A percentile compares a stretch with the other conserved stretches of the same genome.
phyloP scores from a whole-genome alignment of 2,797 vertebrate genomes.

The Danio choprae region DNA sequence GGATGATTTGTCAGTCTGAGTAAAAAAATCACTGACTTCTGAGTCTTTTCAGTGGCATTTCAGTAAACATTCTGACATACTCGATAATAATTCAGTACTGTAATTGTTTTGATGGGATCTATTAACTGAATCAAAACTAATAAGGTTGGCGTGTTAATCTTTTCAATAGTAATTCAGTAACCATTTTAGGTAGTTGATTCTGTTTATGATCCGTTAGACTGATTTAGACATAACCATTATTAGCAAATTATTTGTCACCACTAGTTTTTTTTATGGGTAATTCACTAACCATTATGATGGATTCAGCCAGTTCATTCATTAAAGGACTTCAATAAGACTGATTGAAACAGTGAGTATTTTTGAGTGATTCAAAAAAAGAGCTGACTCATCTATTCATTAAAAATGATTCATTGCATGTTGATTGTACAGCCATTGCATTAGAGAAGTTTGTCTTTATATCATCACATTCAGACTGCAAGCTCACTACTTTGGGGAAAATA shows the following conservation, averaged over 20 bases:
- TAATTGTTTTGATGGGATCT: no score
- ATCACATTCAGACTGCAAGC: not conserved
- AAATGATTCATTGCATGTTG: not conserved
- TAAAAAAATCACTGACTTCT: not conserved
- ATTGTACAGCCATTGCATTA: not conserved
- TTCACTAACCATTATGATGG: not conserved
- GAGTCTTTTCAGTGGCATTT: no score
- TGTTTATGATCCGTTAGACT: no score
- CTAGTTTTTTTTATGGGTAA: not conserved
- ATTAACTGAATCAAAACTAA: no score
- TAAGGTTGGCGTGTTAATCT: no score
- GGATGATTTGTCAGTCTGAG: not conserved
- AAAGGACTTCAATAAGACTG: not conserved
- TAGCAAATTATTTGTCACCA: no score
- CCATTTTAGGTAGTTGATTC: no score
- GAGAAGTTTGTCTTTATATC: not conserved
- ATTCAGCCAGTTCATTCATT: not conserved
- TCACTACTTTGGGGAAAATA: not conserved
- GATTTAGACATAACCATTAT: no score
- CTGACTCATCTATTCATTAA: not conserved
- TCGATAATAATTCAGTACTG: no score
- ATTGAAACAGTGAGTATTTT: not conserved
- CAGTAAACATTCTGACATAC: no score
- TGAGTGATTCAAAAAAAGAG: not conserved
- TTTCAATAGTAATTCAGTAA: no score